Evolutionary conservation across 2,113 vertebrate genomes (phyloP), one percentile per base, ranked within the genome.

Genomic region (Silurus asotus): DNA sequence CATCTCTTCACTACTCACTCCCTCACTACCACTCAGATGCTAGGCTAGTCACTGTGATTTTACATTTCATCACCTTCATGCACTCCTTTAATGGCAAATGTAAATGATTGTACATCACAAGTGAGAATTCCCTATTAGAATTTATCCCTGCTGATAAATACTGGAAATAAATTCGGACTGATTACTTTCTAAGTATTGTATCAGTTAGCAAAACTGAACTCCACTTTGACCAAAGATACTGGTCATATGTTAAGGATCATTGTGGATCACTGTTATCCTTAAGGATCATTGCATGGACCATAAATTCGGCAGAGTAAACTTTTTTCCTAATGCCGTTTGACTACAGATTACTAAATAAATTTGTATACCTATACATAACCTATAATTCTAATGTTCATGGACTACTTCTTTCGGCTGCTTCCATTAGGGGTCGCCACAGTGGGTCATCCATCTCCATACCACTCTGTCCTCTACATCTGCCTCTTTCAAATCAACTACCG

Each of bases 1-100:
- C 53, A 28, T 62, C 48, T 77, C 88, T 8, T 61, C 15, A 59
- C 78, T 6, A 88, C 8, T 80, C 56, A 37, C 25, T 6, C 28
- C 20, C 69, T 15, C 25, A 28, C 55, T 4, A 0, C 23, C 56
- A 10, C 77, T 20, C 56, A 45, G 1, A 55, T 80, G 56, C 56
- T 28, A 80, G 37, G 25, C 45, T 61, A 8, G 19, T 61, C 65
- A 17, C 25, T n/a, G 88, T 92, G 92, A 92, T 93, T 93, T 91
- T 90, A 45, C 55, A 78, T 3, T 64, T 61, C 15, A 61, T 49
- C 19, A 17, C 48, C 64, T 25, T 55, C 49, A 69, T 53, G 56
- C n/a, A 37, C 0, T 55, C 17, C 25, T 45, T 25, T 72, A 74
- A 83, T 83, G 53, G 8, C 58, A 28, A 74, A 48, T 56, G 23